Base-by-base conservation (phyloP, 1,140 invertebrate species). In the Thaumetopoea pityocampa region DNA sequence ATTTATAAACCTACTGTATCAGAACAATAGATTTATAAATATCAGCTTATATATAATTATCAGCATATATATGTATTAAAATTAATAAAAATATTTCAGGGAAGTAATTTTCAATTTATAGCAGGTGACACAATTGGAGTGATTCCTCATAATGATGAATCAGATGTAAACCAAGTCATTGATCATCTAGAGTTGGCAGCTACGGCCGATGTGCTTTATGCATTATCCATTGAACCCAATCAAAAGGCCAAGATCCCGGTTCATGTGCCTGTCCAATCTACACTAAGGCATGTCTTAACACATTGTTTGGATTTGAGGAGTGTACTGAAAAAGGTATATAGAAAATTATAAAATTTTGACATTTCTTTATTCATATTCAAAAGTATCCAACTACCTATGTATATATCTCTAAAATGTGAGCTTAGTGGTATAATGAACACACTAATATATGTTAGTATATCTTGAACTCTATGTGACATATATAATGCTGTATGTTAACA, bases 311-410 rank as follows among this genome's bases (percentile, higher is more conserved):
- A 87, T 51, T 36, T 87, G 10, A 68, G 85, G 43, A 66, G 60
- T 53, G 32, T 81, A 9, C 38, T 84, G 3, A 87, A 86, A 65
- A 87, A 87, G 73, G 85, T 86, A 82, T 46, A 29, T 28, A 28
- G n/a, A 15, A 22, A 11, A 14, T 19, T n/a, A 19, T 20, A 30
- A 11, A 32, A 1, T 11, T 29, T 20, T 41, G 2, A 40, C 22
- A n/a, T n/a, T n/a, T n/a, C n/a, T n/a, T n/a, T n/a, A n/a, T n/a
- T n/a, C n/a, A n/a, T n/a, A n/a, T n/a, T n/a, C n/a, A n/a, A n/a
- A n/a, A n/a, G n/a, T n/a, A n/a, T n/a, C n/a, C n/a, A n/a, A n/a
- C n/a, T n/a, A n/a, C n/a, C n/a, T n/a, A n/a, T n/a, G n/a, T n/a
- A n/a, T n/a, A n/a, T n/a, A n/a, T n/a, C n/a, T n/a, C n/a, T n/a